Conservation (phyloP, 2,888 invertebrate species). For the Andrena trimmerana region DNA sequence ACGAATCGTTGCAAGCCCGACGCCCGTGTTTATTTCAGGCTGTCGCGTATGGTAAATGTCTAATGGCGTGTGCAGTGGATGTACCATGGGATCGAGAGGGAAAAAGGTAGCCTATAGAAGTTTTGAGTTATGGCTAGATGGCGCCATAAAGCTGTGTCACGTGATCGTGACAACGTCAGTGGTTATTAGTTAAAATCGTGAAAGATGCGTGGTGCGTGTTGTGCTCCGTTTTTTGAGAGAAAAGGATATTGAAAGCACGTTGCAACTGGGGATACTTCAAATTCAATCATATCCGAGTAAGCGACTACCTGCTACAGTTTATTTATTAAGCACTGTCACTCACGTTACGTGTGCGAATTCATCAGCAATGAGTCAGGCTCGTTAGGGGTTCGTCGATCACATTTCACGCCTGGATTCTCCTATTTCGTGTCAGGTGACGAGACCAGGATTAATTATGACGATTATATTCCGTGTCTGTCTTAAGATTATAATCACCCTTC, state of each 20-base stretch:
- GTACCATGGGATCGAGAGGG: not conserved
- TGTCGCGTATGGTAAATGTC: not conserved
- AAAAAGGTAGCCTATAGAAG: not conserved
- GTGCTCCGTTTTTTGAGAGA: not conserved
- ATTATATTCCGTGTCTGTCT: not conserved
- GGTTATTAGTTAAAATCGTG: not conserved
- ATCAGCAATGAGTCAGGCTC: conserved; percentile 48
- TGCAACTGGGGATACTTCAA: not conserved
- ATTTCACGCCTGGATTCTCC: conserved; percentile 5
- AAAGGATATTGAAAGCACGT: not conserved
- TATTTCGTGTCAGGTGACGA: not conserved
- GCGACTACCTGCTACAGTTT: not conserved
- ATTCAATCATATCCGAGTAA: not conserved
- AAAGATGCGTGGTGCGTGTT: not conserved
- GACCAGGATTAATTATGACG: not conserved
- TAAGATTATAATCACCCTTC: not conserved
- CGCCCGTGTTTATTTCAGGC: no score
- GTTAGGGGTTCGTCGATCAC: conserved; percentile 31
- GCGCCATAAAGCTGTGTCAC: not conserved
- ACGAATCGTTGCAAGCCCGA: not conserved
- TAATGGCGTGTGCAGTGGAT: not conserved
- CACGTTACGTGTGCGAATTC: conserved; percentile 3
- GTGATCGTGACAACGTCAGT: conserved; percentile 15
- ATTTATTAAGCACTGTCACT: not conserved
- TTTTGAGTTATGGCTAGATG: not conserved